Conservation (phyloP, 2,113 vertebrate genomes). For the Perca fluviatilis region DNA sequence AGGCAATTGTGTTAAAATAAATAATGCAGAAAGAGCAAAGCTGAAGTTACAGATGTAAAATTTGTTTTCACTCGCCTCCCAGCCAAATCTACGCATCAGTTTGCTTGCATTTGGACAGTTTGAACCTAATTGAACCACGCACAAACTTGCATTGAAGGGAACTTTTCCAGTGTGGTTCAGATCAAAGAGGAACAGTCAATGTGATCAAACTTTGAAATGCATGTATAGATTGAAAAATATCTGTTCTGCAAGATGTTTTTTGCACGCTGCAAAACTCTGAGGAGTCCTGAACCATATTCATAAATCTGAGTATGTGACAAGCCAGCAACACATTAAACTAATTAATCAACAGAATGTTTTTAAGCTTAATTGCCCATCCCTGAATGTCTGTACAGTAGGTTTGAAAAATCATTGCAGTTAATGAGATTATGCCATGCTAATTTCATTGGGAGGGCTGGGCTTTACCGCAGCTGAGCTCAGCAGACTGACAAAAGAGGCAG, state of each 20-base stretch:
- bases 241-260: background rate
- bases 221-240: constrained; percentile 4
- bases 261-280: background rate
- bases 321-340: constrained; percentile 33
- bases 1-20: background rate
- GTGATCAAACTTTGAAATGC: constrained; percentile 8
- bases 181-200: constrained; percentile 15
- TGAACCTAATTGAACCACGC: background rate
- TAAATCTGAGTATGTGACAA: constrained; percentile 20
- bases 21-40: background rate
- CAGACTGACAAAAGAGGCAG: constrained; percentile 53
- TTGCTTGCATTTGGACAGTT: background rate
- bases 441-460: constrained; percentile 46
- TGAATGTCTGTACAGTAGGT: constrained; percentile 23
- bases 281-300: constrained; percentile 12
- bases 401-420: constrained; percentile 63
- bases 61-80: background rate
- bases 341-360: constrained; percentile 57
- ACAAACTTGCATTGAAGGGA: background rate
- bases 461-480: constrained; percentile 58
- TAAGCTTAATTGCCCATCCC: constrained; percentile 51
- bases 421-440: constrained; percentile 58
- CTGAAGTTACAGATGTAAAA: background rate
- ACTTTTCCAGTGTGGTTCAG: constrained; percentile 5
- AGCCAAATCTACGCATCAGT: background rate